Percentiles rank a stretch among this genome's conserved stretches.
phyloP scores from a whole-genome alignment of 2,888 invertebrate genomes.

The Caenorhabditis uteleia region DNA sequence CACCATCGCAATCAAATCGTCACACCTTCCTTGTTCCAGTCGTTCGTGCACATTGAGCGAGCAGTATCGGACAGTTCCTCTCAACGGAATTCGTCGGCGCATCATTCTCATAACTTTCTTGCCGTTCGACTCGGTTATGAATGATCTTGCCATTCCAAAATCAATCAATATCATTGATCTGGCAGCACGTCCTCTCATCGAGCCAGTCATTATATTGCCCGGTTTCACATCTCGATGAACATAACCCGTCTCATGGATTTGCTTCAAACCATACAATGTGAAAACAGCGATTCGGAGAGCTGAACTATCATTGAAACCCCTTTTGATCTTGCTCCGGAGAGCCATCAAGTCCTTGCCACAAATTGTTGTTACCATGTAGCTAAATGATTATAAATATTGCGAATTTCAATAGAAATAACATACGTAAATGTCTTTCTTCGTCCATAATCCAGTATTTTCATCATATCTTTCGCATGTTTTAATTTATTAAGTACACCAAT shows the following conservation, averaged over 20 bases:
- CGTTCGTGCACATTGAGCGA: constrained; percentile 39
- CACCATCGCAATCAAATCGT: constrained; percentile 34
- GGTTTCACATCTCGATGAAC: constrained; percentile 39
- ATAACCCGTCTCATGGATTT: constrained; percentile 31
- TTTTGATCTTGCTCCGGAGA: constrained; percentile 20
- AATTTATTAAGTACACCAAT: constrained; percentile 30
- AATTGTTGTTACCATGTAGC: constrained; percentile 36
- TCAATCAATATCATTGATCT: constrained; percentile 26
- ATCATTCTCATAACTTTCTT: constrained; percentile 18
- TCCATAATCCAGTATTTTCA: constrained; percentile 31
- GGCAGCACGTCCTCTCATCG: constrained; percentile 14
- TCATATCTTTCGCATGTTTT: constrained; percentile 15
- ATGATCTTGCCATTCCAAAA: constrained; percentile 41
- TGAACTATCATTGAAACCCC: constrained; percentile 36
- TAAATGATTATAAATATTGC: background rate
- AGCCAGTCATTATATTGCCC: constrained; percentile 32
- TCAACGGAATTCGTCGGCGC: constrained; percentile 22
- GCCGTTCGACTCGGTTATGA: constrained; percentile 21
- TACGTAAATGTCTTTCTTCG: constrained; percentile 28
- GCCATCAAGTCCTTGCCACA: constrained; percentile 38
- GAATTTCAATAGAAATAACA: background rate
- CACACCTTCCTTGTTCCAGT: constrained; percentile 24
- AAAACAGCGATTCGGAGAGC: constrained; percentile 29
- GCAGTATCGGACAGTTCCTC: constrained; percentile 37
- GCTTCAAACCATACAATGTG: constrained; percentile 32